phyloP scores from a whole-genome alignment of 2,797 vertebrate genomes.

The Sebastes oblongus region DNA sequence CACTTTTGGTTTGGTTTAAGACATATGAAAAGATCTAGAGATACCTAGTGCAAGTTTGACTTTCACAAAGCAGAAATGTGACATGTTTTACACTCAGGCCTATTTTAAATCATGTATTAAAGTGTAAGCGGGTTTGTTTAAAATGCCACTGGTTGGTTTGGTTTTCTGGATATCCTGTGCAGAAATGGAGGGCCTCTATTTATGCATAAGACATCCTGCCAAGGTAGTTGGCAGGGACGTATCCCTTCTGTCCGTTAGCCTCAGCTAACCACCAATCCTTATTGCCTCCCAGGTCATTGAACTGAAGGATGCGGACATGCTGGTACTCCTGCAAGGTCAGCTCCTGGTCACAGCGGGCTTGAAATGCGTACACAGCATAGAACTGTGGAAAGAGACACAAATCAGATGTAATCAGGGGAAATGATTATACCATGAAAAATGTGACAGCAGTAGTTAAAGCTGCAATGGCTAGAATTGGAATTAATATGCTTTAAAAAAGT shows the following conservation, averaged over 20 bases:
- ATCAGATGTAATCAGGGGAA: neutral
- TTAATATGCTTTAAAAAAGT: too few species aligned
- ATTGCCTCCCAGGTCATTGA: constrained; percentile 94
- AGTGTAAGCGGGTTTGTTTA: neutral
- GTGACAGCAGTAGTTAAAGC: too few species aligned
- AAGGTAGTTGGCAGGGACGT: constrained; percentile 96
- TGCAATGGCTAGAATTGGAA: accelerated
- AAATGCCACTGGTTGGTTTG: constrained; percentile 1
- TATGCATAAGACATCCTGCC: constrained; percentile 97
- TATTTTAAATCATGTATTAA: neutral
- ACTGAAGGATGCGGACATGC: constrained; percentile 90
- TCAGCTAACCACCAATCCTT: constrained; percentile 98
- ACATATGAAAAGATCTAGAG: neutral
- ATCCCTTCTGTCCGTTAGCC: constrained; percentile 91
- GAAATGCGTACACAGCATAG: constrained; percentile 95
- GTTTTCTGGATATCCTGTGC: constrained; percentile 83
- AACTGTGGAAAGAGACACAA: constrained; percentile 82
- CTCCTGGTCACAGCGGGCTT: constrained; percentile 93
- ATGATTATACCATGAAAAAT: neutral
- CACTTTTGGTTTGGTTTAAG: constrained; percentile 51
- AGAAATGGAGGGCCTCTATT: constrained; percentile 56
- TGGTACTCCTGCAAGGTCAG: constrained; percentile 94
- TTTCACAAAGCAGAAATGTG: constrained; percentile 37
- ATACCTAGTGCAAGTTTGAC: constrained; percentile 43
- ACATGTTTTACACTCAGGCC: neutral